These are phyloP conservation scores for Brachionus asplanchnoidis DNA, from an alignment of 1,140 invertebrate species.

Conservation along the genomic window DNA sequence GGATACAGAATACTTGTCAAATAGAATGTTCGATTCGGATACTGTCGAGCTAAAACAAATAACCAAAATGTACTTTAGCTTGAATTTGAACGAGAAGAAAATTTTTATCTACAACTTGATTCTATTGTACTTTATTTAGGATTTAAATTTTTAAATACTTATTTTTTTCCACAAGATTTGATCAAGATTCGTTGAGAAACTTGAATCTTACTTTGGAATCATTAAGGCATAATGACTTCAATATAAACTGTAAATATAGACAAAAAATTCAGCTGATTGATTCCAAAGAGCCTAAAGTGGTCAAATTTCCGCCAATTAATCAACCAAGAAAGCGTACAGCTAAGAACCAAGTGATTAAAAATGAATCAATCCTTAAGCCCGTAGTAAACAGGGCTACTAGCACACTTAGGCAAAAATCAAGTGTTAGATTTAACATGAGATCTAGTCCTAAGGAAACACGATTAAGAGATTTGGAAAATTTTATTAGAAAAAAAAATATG, in stretches of 20 bases:
- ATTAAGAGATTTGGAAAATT: not conserved
- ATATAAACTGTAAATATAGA: not conserved
- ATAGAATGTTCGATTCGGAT: not conserved
- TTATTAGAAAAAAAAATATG: not conserved
- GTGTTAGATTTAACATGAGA: not conserved
- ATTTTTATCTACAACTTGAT: not conserved
- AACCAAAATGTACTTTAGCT: not conserved
- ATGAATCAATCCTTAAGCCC: not conserved
- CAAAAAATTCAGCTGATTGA: not conserved
- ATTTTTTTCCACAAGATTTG: not conserved
- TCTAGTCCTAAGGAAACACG: not conserved
- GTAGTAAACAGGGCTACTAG: not conserved
- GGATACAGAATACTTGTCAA: not conserved
- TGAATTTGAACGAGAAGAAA: constrained; percentile 2
- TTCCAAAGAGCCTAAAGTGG: not conserved
- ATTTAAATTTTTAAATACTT: not conserved
- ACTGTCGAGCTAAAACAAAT: not conserved
- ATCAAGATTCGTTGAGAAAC: not conserved
- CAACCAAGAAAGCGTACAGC: not conserved
- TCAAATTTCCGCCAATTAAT: not conserved
- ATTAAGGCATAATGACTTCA: constrained; percentile 1
- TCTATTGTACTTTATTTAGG: not conserved
- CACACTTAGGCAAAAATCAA: not conserved
- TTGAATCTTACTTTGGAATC: not conserved
- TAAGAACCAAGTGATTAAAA: not conserved